A percentile compares a stretch with the other conserved stretches of the same genome.
Conservation (phyloP, 2,113 vertebrate genomes). For the Suncus etruscus region DNA sequence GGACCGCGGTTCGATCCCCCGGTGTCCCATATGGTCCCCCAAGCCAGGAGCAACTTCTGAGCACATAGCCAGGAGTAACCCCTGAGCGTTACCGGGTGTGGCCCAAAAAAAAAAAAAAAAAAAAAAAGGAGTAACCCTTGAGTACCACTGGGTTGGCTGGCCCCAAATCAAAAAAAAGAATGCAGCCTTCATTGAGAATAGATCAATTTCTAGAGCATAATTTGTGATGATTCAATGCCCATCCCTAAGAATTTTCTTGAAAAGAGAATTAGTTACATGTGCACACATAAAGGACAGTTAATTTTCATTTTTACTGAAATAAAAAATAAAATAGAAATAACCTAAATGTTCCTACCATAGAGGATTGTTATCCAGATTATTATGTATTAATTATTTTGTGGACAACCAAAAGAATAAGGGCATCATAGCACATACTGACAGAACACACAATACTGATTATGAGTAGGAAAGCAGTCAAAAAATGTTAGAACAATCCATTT, state of each 20-base stretch:
- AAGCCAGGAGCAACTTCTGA: too few species aligned
- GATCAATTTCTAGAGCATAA: slow-evolving; percentile 2
- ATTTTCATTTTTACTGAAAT: slow-evolving; percentile 41
- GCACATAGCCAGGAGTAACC: too few species aligned
- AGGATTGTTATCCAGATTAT: slow-evolving; percentile 10
- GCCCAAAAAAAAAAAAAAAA: too few species aligned
- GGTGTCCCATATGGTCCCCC: too few species aligned
- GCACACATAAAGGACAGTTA: neutral
- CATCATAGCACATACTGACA: neutral
- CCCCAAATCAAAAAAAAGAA: too few species aligned
- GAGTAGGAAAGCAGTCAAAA: slow-evolving; percentile 34
- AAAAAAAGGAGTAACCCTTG: too few species aligned
- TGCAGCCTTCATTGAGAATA: neutral
- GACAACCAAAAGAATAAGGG: neutral
- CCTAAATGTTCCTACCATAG: neutral
- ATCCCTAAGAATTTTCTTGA: neutral
- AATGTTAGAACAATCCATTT: slow-evolving; percentile 14
- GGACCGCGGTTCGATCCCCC: too few species aligned
- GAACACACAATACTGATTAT: neutral
- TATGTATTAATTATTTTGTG: slow-evolving; percentile 22
- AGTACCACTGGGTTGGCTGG: too few species aligned
- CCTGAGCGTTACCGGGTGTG: too few species aligned
- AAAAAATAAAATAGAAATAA: slow-evolving; percentile 28
- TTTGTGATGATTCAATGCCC: neutral
- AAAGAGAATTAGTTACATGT: neutral